phyloP scores from a whole-genome alignment of 2,888 invertebrate genomes.

The Myopa testacea region DNA sequence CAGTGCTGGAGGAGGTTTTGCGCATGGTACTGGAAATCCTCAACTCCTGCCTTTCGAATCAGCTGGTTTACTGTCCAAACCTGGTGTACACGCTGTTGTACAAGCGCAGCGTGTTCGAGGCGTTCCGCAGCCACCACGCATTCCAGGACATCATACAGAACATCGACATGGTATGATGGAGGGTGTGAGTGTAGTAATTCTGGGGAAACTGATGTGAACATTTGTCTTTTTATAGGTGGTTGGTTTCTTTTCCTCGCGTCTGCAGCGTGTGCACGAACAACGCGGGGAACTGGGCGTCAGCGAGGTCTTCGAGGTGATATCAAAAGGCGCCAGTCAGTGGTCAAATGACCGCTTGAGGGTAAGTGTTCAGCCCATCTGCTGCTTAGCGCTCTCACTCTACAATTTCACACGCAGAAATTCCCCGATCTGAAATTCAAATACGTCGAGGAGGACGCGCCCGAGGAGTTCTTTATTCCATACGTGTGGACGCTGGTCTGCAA shows the following conservation, averaged over 20 bases:
- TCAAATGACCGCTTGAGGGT: slow-evolving; percentile 93
- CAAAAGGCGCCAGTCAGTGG: slow-evolving; percentile 93
- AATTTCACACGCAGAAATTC: slow-evolving; percentile 82
- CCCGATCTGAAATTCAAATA: slow-evolving; percentile 99
- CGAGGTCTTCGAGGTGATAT: slow-evolving; percentile 89
- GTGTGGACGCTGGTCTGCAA: slow-evolving; percentile 92
- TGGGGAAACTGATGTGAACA: neutral
- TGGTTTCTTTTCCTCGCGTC: slow-evolving; percentile 74
- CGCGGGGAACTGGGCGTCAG: slow-evolving; percentile 83
- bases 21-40: slow-evolving; percentile 97
- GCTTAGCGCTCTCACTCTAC: neutral
- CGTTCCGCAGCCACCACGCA: slow-evolving; percentile 86
- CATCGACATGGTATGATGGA: slow-evolving; percentile 81
- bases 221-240: slow-evolving; percentile 69
- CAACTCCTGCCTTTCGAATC: slow-evolving; percentile 92
- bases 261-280: slow-evolving; percentile 74
- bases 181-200: neutral
- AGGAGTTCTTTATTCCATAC: slow-evolving; percentile 99
- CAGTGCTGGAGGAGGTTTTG: slow-evolving; percentile 94
- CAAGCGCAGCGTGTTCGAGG: slow-evolving; percentile 89
- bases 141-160: slow-evolving; percentile 96
- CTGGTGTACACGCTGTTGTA: slow-evolving; percentile 96
- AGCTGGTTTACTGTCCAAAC: slow-evolving; percentile 88
- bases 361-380: slow-evolving; percentile 51
- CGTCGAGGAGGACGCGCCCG: slow-evolving; percentile 98